Percentiles rank a stretch among this genome's conserved stretches.
Conservation (phyloP, 2,888 invertebrate genomes). For the Hyposoter didymator region DNA sequence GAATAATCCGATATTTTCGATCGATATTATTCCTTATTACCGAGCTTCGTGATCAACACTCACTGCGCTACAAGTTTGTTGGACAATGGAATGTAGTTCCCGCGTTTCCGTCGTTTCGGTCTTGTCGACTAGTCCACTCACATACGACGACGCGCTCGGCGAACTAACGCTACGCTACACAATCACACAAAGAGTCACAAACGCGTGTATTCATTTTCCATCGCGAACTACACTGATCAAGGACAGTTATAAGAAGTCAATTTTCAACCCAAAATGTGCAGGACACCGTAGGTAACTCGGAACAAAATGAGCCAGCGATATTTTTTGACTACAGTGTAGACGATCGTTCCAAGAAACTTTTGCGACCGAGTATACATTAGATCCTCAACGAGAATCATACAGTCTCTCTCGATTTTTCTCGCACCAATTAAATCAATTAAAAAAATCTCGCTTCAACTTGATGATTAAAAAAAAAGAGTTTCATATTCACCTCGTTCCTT, state of each 20-base stretch:
- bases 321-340: conserved; percentile 18
- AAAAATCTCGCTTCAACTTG: conserved; percentile 18
- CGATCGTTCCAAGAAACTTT: not conserved
- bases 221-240: too few species aligned
- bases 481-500: conserved; percentile 15
- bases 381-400: conserved; percentile 21
- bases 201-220: not conserved
- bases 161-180: conserved; percentile 26
- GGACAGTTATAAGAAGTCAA: too few species aligned
- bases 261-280: conserved; percentile 16
- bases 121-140: conserved; percentile 13
- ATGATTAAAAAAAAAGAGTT: conserved; percentile 16
- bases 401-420: conserved; percentile 10
- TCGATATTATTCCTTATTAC: conserved; percentile 27
- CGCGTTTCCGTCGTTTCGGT: not conserved
- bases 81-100: conserved; percentile 17
- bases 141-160: conserved; percentile 16
- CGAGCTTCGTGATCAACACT: conserved; percentile 20
- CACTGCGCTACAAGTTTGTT: conserved; percentile 30
- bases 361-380: conserved; percentile 9
- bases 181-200: conserved; percentile 16
- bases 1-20: conserved; percentile 26
- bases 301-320: conserved; percentile 26
- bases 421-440: conserved; percentile 17
- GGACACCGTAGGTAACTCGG: conserved; percentile 17